Evolutionary conservation across 2,888 invertebrate species (phyloP).

Genomic region (Ceratothoa steindachneri): DNA sequence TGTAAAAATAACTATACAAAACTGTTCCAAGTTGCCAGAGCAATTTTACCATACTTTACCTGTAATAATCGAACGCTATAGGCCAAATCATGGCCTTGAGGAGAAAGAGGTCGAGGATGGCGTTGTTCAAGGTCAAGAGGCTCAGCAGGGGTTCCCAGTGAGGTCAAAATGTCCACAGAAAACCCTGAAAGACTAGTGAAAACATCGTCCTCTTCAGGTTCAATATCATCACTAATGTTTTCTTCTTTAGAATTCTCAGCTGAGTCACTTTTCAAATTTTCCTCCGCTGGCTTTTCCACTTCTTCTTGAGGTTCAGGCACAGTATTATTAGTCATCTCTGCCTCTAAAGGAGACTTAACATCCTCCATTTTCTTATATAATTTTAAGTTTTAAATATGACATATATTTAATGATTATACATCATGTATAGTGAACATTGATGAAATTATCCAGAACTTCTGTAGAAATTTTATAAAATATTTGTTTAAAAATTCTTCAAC

Average conservation of each 20-base stretch:
- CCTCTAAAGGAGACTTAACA: background rate
- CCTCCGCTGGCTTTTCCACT: background rate
- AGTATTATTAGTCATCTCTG: background rate
- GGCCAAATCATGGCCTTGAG: conserved; percentile 17
- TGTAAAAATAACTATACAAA: no score
- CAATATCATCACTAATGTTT: conserved; percentile 13
- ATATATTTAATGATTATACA: background rate
- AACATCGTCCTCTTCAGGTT: conserved; percentile 32
- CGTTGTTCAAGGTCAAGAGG: conserved; percentile 27
- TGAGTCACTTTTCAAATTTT: background rate
- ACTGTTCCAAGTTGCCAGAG: no score
- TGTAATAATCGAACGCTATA: conserved; percentile 31
- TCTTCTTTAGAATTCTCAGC: background rate
- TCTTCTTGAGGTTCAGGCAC: background rate
- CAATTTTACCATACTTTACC: no score
- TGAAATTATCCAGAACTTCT: no score
- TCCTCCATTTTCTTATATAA: background rate
- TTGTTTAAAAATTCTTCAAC: no score
- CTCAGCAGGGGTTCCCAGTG: conserved; percentile 29
- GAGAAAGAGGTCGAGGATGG: conserved; percentile 23
- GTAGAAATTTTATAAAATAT: no score
- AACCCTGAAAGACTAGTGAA: conserved; percentile 26
- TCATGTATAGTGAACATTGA: no score
- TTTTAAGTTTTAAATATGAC: background rate
- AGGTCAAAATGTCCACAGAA: conserved; percentile 24